phyloP scores from a whole-genome alignment of 2,888 invertebrate genomes.

The Glaucopsyche alexis region DNA sequence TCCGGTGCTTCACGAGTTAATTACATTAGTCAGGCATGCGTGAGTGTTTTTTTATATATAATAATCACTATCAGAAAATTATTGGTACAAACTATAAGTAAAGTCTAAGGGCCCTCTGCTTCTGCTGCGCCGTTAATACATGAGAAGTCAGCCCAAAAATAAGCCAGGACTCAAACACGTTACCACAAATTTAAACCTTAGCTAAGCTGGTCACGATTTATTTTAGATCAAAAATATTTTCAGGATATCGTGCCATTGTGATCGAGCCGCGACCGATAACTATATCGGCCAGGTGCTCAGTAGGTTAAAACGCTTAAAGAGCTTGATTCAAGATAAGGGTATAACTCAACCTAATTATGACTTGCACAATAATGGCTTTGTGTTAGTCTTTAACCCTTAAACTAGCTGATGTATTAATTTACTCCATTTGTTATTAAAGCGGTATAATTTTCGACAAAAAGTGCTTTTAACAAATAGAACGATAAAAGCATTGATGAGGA shows the following conservation, averaged over 20 bases:
- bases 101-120: too few species aligned
- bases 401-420: neutral
- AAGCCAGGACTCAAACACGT: neutral
- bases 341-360: slow-evolving; percentile 25
- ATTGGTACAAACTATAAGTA: too few species aligned
- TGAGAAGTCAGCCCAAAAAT: neutral
- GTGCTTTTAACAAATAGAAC: too few species aligned
- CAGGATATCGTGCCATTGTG: neutral
- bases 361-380: slow-evolving; percentile 24
- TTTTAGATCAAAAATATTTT: neutral
- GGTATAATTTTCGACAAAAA: too few species aligned
- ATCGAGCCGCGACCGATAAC: neutral
- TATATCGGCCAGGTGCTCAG: slow-evolving; percentile 14
- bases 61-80: neutral
- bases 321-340: slow-evolving; percentile 26
- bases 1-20: neutral
- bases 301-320: slow-evolving; percentile 4
- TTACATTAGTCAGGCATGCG: slow-evolving; percentile 4
- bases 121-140: too few species aligned
- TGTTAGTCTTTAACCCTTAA: neutral
- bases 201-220: neutral
- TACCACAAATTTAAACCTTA: neutral
- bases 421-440: neutral
- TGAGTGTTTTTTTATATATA: neutral
- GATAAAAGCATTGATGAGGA: too few species aligned